These are phyloP conservation scores for Ciconia nigra DNA, from an alignment of 2,797 vertebrate genomes.

Conservation along the genomic window DNA sequence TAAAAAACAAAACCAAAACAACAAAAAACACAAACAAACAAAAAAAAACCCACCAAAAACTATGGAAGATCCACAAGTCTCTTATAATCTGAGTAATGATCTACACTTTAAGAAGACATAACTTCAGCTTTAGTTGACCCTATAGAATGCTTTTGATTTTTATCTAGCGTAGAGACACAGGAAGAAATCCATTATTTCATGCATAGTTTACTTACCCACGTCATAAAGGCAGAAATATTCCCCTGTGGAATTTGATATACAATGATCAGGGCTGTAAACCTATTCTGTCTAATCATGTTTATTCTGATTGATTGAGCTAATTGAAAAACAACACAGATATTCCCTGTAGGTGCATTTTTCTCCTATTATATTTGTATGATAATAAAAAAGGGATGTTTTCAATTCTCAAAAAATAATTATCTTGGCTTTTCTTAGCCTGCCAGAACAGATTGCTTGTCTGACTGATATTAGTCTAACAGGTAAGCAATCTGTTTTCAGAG, in stretches of 20 bases:
- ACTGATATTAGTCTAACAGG: conserved; percentile 10
- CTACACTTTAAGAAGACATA: background rate
- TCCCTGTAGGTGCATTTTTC: conserved; percentile 33
- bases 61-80: background rate
- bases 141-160: background rate
- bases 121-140: background rate
- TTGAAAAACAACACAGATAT: conserved; percentile 54
- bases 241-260: background rate
- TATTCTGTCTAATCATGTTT: conserved; percentile 57
- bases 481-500: conserved; percentile 23
- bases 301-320: conserved; percentile 62
- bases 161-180: background rate
- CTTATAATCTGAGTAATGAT: background rate
- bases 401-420: conserved; percentile 46
- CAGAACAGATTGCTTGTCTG: conserved; percentile 17
- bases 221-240: conserved; percentile 22
- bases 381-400: conserved; percentile 42
- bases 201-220: background rate
- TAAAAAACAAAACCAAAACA: background rate
- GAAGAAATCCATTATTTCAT: conserved; percentile 17
- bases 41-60: background rate
- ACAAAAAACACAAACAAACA: background rate
- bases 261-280: background rate
- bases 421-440: conserved; percentile 9
- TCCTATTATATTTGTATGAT: conserved; percentile 59